Conservation (phyloP, 1,140 invertebrate species). For the Drusus annulatus region DNA sequence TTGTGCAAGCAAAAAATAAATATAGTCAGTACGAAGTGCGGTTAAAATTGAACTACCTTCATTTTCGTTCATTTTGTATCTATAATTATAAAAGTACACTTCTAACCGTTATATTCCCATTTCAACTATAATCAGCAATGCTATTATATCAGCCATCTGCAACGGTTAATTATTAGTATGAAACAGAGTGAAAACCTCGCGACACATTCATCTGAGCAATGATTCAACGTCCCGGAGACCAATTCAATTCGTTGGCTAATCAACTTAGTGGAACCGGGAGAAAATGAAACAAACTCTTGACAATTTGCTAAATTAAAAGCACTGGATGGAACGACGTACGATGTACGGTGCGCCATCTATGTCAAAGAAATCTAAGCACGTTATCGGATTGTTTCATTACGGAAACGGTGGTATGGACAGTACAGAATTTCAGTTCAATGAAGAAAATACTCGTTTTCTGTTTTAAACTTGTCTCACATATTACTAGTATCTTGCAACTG, state of each 20-base stretch:
- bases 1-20: too few species aligned
- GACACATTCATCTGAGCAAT: not conserved
- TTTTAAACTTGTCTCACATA: too few species aligned
- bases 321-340: conserved; percentile 1
- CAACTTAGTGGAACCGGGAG: conserved; percentile 39
- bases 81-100: too few species aligned
- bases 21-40: too few species aligned
- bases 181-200: conserved; percentile 10
- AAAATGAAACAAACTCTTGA: conserved; percentile 36
- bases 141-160: not conserved
- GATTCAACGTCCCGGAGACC: conserved; percentile 13
- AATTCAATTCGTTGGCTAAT: conserved; percentile 44
- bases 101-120: too few species aligned
- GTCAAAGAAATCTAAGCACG: conserved; percentile 21
- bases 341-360: not conserved
- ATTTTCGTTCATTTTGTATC: too few species aligned
- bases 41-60: too few species aligned
- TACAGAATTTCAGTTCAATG: too few species aligned
- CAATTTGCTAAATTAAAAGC: conserved; percentile 53
- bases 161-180: conserved; percentile 14
- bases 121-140: too few species aligned
- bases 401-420: not conserved
- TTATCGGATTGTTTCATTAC: not conserved
- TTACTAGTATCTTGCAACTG: too few species aligned
- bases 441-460: too few species aligned